Percentiles rank a stretch among this genome's conserved stretches.
These are phyloP conservation scores for Mechanitis mazaeus DNA, from an alignment of 2,888 invertebrate species.

Conservation along the genomic window DNA sequence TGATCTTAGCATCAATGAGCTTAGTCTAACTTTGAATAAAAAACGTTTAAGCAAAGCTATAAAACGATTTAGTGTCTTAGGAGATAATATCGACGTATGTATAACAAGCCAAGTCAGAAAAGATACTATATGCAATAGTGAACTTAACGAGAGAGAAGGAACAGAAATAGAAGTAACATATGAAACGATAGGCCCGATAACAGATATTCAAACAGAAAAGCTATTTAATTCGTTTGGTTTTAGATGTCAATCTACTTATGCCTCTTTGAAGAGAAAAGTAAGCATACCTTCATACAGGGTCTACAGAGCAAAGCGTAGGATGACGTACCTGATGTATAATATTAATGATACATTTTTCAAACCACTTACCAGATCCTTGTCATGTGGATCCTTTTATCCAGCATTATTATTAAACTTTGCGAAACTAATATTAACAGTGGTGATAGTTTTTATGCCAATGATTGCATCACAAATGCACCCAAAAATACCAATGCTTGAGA, in stretches of 20 bases:
- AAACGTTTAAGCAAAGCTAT: conserved; percentile 63
- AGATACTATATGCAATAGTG: conserved; percentile 51
- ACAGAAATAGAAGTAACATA: conserved; percentile 63
- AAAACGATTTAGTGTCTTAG: conserved; percentile 71
- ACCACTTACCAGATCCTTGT: conserved; percentile 63
- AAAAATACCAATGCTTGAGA: conserved; percentile 55
- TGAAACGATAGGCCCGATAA: conserved; percentile 62
- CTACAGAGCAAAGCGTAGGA: conserved; percentile 57
- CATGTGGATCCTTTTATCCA: conserved; percentile 69
- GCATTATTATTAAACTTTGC: conserved; percentile 57
- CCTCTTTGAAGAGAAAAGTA: conserved; percentile 54
- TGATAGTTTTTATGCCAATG: conserved; percentile 54
- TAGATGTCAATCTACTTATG: conserved; percentile 60
- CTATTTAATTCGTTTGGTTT: conserved; percentile 66
- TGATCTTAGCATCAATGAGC: conserved; percentile 34
- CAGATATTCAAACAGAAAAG: conserved; percentile 64
- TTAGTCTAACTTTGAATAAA: conserved; percentile 43
- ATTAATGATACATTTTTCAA: conserved; percentile 66
- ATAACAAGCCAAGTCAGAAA: conserved; percentile 63
- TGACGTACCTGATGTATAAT: conserved; percentile 53
- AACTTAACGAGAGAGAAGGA: conserved; percentile 48
- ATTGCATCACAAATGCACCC: conserved; percentile 58
- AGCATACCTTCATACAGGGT: conserved; percentile 67
- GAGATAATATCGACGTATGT: conserved; percentile 69
- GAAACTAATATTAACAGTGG: conserved; percentile 55